Conservation (phyloP, 2,797 vertebrate species). For the Syncerus caffer region DNA sequence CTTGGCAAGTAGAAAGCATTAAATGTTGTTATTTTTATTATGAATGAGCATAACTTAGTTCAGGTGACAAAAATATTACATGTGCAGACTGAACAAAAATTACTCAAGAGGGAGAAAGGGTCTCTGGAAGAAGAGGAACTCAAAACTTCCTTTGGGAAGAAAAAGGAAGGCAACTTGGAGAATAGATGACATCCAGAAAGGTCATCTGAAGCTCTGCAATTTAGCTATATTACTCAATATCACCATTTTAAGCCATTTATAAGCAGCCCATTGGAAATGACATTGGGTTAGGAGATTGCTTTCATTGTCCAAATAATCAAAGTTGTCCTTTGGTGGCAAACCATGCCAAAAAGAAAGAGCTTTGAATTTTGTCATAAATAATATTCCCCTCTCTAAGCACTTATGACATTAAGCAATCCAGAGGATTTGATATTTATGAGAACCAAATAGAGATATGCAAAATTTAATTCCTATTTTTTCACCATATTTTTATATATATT, state of each 20-base stretch:
- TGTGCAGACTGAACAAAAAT: background rate
- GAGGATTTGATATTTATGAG: background rate
- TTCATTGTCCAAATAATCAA: constrained; percentile 18
- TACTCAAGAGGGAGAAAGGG: background rate
- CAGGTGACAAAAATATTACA: background rate
- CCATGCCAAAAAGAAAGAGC: background rate
- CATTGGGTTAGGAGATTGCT: background rate
- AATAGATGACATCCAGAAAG: background rate
- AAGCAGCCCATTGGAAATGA: background rate
- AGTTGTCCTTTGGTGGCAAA: background rate
- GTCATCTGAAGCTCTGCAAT: background rate
- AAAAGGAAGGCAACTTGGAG: background rate
- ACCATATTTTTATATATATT: background rate
- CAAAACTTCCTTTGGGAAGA: background rate
- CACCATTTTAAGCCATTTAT: background rate
- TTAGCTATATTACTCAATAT: background rate
- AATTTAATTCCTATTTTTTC: background rate
- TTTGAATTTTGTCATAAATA: constrained; percentile 6
- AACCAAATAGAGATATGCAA: background rate
- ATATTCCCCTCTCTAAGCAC: background rate
- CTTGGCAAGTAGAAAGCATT: background rate
- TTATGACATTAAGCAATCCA: background rate
- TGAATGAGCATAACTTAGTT: background rate
- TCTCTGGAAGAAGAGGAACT: background rate
- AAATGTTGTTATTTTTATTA: background rate